phyloP scores from a whole-genome alignment of 2,888 invertebrate genomes.

The Gymnosoma rotundatum region DNA sequence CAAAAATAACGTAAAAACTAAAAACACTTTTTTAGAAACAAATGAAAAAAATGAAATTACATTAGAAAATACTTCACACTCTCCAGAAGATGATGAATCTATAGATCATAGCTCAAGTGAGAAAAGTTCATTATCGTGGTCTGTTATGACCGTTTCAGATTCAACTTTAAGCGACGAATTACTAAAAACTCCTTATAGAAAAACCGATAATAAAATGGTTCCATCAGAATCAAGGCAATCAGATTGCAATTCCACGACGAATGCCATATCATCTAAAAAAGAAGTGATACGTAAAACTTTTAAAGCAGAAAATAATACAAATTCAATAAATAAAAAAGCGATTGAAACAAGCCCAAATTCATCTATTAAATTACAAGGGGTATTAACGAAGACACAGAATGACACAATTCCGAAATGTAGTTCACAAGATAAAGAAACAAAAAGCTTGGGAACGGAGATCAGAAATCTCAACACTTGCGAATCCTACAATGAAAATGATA shows the following conservation, averaged over 20 bases:
- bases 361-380: no score
- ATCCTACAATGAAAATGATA: no score
- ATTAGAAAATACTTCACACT: background rate
- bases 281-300: background rate
- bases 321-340: background rate
- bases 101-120: background rate
- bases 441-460: background rate
- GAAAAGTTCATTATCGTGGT: background rate
- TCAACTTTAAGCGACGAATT: background rate
- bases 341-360: no score
- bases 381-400: no score
- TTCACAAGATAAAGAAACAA: no score
- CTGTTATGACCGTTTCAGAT: constrained; percentile 11
- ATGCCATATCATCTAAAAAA: background rate
- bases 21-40: background rate
- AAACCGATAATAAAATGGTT: background rate
- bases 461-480: no score
- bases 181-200: background rate
- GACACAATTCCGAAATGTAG: no score
- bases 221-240: background rate
- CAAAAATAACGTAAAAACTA: background rate
- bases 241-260: background rate
- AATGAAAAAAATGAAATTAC: background rate
- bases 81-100: no score
- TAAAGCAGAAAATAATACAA: background rate